phyloP scores from a whole-genome alignment of 1,140 invertebrate genomes.

The Venturia canescens region DNA sequence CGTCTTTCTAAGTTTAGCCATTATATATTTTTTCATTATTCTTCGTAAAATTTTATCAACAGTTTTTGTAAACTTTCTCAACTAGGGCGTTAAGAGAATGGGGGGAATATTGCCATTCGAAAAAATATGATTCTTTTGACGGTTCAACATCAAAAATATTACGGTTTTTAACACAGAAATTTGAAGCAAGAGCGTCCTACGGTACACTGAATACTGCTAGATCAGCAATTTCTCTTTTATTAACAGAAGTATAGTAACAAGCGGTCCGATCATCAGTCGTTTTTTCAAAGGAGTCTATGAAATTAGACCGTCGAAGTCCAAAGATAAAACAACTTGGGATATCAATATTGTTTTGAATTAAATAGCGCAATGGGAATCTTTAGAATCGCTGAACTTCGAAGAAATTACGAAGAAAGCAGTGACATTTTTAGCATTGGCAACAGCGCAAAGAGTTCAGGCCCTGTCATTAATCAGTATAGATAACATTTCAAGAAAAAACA shows the following conservation, averaged over 20 bases:
- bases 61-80: too few species aligned
- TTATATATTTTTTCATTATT: too few species aligned
- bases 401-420: slow-evolving; percentile 15
- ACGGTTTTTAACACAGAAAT: background rate
- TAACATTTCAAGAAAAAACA: slow-evolving; percentile 26
- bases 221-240: slow-evolving; percentile 19
- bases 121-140: slow-evolving; percentile 9
- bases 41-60: too few species aligned
- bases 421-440: slow-evolving; percentile 30
- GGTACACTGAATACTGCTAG: slow-evolving; percentile 29
- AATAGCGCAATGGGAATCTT: background rate
- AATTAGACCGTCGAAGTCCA: slow-evolving; percentile 27
- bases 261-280: slow-evolving; percentile 27
- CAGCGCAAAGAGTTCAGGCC: slow-evolving; percentile 47
- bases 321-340: slow-evolving; percentile 45
- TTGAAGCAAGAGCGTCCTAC: background rate
- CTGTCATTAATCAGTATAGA: slow-evolving; percentile 35
- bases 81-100: slow-evolving; percentile 37
- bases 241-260: slow-evolving; percentile 30
- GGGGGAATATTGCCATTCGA: slow-evolving; percentile 41
- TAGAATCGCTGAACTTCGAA: background rate
- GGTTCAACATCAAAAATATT: background rate
- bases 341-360: background rate
- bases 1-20: too few species aligned
- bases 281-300: slow-evolving; percentile 45